These are phyloP conservation scores for Muscicapa adusta DNA, from an alignment of 2,113 vertebrate genomes.

Conservation along the genomic window DNA sequence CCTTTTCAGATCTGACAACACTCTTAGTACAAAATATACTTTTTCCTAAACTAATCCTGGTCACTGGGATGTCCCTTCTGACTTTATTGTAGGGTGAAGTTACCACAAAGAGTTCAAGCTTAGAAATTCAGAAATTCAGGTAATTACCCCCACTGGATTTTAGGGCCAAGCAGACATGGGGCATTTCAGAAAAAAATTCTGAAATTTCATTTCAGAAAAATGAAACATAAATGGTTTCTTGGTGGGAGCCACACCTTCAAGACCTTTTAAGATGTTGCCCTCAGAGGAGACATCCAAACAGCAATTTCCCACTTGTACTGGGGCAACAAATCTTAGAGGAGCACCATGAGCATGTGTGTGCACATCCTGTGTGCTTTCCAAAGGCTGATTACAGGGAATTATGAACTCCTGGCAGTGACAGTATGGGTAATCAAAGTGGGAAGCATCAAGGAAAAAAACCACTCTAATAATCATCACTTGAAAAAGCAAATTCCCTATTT, in stretches of 20 bases:
- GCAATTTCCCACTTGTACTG: not conserved
- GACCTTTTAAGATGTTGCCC: not conserved
- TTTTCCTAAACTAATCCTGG: not conserved
- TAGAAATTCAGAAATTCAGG: not conserved
- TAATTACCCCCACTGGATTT: not conserved
- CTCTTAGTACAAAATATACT: not conserved
- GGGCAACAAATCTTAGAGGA: not conserved
- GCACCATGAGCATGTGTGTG: not conserved
- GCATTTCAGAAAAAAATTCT: not conserved
- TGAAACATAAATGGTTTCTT: not conserved
- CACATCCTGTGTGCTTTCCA: not conserved
- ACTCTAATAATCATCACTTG: not conserved
- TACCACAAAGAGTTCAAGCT: not conserved
- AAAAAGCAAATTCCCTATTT: not conserved
- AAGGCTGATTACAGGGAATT: not conserved
- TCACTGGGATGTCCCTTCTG: not conserved
- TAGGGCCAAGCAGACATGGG: not conserved
- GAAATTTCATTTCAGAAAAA: not conserved
- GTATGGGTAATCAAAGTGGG: not conserved
- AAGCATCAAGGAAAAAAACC: not conserved
- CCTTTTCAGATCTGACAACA: not conserved
- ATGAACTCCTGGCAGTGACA: accelerated
- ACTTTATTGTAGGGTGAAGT: not conserved
- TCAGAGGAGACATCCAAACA: not conserved
- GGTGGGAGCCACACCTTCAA: not conserved